These are phyloP conservation scores for Talpa occidentalis DNA, from an alignment of 2,113 vertebrate species.

Conservation along the genomic window DNA sequence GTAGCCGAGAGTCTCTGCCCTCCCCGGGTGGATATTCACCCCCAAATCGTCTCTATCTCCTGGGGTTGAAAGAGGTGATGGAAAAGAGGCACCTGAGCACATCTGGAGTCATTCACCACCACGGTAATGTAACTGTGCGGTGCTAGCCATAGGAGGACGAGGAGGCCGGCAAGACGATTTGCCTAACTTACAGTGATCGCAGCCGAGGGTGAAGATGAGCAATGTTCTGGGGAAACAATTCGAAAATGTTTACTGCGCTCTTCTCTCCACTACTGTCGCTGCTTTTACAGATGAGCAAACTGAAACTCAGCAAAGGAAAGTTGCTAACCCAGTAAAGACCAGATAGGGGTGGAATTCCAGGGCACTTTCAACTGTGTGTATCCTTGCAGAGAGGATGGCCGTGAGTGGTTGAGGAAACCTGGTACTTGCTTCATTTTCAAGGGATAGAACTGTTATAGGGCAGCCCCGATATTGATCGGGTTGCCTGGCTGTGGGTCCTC, in stretches of 20 bases:
- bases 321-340: not conserved
- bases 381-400: not conserved
- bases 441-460: too few species aligned
- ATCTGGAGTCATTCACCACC: not conserved
- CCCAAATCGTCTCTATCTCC: not conserved
- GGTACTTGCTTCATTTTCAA: too few species aligned
- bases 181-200: not conserved
- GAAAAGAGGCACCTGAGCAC: not conserved
- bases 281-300: not conserved
- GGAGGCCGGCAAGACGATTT: not conserved
- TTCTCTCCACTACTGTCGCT: not conserved
- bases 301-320: not conserved
- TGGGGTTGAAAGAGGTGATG: not conserved
- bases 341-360: not conserved
- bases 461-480: too few species aligned
- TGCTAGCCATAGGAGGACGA: not conserved
- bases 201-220: not conserved
- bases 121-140: not conserved
- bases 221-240: slow-evolving; percentile 6
- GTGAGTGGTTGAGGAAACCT: not conserved
- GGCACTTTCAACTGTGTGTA: not conserved
- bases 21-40: not conserved
- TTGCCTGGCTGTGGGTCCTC: too few species aligned
- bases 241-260: not conserved
- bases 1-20: not conserved